Base-by-base conservation (phyloP, 2,888 invertebrate genomes). In the Euplagia quadripunctaria region DNA sequence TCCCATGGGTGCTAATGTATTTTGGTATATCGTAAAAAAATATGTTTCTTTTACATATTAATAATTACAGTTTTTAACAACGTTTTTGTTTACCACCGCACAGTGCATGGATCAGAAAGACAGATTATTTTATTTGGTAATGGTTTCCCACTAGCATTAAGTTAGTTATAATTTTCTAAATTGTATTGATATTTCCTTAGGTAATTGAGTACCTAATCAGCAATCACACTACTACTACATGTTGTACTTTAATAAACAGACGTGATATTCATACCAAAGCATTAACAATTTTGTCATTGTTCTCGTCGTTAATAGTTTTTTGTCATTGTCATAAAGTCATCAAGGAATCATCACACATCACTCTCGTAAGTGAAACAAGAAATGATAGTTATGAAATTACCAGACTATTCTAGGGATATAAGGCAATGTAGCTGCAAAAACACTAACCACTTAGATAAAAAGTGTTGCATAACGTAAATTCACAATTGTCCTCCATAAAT, bases 401-500 rank as follows among this genome's bases (percentile, higher is more conserved):
- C 1, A 31, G 17, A 66, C 43, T 12, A 43, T 43, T 46, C 31
- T 3, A 16, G 7, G 20, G 6, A 41, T 17, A 31, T 17, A 7
- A 16, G 11, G 11, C 41, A 31, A 31, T n/a, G n/a, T 17, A 9
- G 17, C 31, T 11, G 49, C 41, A 63, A 52, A 66, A 16, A 61
- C 17, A 31, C 4, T 63, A 16, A 64, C 12, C 42, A 31, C 12
- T 67, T 64, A 43, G 31, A 55, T 51, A 72, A 68, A 72, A 64
- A 31, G n/a, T 20, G 31, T 20, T 55, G 66, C 58, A 66, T 58
- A 66, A 9, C 66, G 58, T 71, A 41, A 49, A 66, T 66, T 58
- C 41, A 17, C 52, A 71, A 58, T 69, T 17, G 69, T 42, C 72
- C 42, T 64, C 69, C 20, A 63, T 72, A 70, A 72, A 67, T 43